Evolutionary conservation across 2,797 vertebrate species (phyloP), one percentile per base, ranked within the genome.

Genomic region (Chiropotes sagulatus): DNA sequence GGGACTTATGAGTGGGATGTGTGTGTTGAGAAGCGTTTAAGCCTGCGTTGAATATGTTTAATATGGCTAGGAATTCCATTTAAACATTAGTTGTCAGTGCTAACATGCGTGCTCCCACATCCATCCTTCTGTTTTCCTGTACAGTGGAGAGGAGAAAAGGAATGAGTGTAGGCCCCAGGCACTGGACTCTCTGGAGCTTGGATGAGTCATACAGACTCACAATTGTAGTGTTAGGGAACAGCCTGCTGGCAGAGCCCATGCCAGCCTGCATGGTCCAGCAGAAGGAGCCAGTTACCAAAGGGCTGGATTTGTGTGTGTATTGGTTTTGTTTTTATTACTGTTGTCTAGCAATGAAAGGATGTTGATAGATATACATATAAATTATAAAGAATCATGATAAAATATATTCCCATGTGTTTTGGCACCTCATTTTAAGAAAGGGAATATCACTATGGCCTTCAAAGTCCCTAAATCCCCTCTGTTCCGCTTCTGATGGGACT

Each of bases 181-280:
- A 0, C 54, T 36, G 48, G 61, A 64, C 81, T 82, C 15, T 33
- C 20, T n/a, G 73, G 52, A 48, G 41, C 87, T 48, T 92, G 64
- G 84, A n/a, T 97, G 95, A 98, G 94, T 86, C 97, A 97, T 44
- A 20, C 36, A 54, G 78, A 84, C 15, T 28, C 44, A 36, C 26
- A 88, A 36, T 4, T 39, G n/a, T 8, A 4, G 90, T 95, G 70
- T 93, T 90, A 97, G 97, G 94, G 97, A 92, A 30, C 95, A 97
- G 96, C 97, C 97, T 98, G 78, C 96, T 97, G 97, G 97, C 46
- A 75, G 90, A 90, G 61, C 73, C 24, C 0, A 1, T 79, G 64
- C 84, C 76, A 73, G 36, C 76, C 75, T 95, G 61, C 83, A 17
- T 22, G 44, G n/a, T n/a, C 24, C 7, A 57, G 57, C 79, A 48